Evolutionary conservation across 2,888 invertebrate genomes (phyloP), one percentile per base, ranked within the genome.

Genomic region (Rhorus exstirpatorius): DNA sequence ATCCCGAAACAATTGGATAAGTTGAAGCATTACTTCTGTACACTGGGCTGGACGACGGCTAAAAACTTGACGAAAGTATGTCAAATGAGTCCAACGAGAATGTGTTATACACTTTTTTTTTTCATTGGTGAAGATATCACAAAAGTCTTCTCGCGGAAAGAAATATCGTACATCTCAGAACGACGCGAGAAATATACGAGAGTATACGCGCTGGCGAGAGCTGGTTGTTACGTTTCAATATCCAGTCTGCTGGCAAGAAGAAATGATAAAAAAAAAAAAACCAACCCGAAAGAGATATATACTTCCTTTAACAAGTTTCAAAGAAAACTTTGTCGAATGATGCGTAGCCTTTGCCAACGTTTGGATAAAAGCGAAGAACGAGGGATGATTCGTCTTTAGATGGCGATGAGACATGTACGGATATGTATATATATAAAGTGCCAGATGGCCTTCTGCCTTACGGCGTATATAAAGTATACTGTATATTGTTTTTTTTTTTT

Each of bases 321-420:
- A 65, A 74, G 74, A 81, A 81, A 78, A 72, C 61, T 81, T 78
- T 26, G 44, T 19, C 61, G 67, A 72, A 76, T 49, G 61, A 26
- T 65, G 65, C 68, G 68, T 77, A 21, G 63, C 38, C 41, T 63
- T 68, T 77, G 68, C 72, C 68, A 67, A 81, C 44, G 6, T 17
- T 68, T 17, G 21, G 44, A 24, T 49, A 46, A 53, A 49, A 71
- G 70, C 1, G 35, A 26, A 60, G 58, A 31, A 21, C 35, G 67
- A 14, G 38, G 49, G 55, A 53, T 61, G 46, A 81, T 81, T 74
- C 61, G 63, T 70, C 61, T 60, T 41, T 10, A 8, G 31, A 17
- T 21, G 41, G 35, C 14, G 46, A 58, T 44, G 38, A 58, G 67
- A 55, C 8, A 76, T 53, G 41, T 26, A 26, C 51, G 19, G 61